Percentiles rank a stretch among this genome's conserved stretches.
Evolutionary conservation across 2,888 invertebrate genomes (phyloP).

Genomic region (Orthosia incerta): DNA sequence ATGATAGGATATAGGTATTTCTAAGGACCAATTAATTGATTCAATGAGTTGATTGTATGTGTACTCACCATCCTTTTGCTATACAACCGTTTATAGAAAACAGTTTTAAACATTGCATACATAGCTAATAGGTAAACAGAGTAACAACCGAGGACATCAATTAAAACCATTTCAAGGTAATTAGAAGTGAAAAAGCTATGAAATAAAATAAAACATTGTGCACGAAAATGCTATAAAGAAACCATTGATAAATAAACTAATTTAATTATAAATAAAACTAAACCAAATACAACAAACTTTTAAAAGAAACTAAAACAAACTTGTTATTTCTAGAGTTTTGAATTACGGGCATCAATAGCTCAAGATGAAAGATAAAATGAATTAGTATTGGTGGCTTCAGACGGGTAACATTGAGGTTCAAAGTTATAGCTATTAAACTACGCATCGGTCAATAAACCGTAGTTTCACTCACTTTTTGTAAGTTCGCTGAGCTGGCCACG

Average conservation of each 20-base stretch:
- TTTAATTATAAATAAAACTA: background rate
- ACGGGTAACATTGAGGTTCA: slow-evolving; percentile 9
- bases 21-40: background rate
- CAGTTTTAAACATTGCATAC: slow-evolving; percentile 5
- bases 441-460: slow-evolving; percentile 59
- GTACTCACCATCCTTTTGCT: background rate
- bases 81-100: background rate
- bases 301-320: slow-evolving; percentile 24
- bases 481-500: slow-evolving; percentile 75
- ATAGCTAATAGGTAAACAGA: slow-evolving; percentile 23
- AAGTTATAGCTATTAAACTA: slow-evolving; percentile 45
- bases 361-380: slow-evolving; percentile 12
- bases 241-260: background rate
- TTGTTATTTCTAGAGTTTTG: slow-evolving; percentile 19
- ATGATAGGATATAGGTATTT: slow-evolving; percentile 11
- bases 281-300: slow-evolving; percentile 15
- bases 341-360: slow-evolving; percentile 5
- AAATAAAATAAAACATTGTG: background rate
- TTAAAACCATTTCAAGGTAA: slow-evolving; percentile 13
- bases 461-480: slow-evolving; percentile 81
- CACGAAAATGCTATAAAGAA: background rate
- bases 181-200: too few relatives aligned
- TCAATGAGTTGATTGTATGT: background rate
- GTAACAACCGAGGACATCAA: slow-evolving; percentile 6
- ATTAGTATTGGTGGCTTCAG: slow-evolving; percentile 10